These are phyloP conservation scores for Seriola quinqueradiata DNA, from an alignment of 2,113 vertebrate species.

Conservation along the genomic window DNA sequence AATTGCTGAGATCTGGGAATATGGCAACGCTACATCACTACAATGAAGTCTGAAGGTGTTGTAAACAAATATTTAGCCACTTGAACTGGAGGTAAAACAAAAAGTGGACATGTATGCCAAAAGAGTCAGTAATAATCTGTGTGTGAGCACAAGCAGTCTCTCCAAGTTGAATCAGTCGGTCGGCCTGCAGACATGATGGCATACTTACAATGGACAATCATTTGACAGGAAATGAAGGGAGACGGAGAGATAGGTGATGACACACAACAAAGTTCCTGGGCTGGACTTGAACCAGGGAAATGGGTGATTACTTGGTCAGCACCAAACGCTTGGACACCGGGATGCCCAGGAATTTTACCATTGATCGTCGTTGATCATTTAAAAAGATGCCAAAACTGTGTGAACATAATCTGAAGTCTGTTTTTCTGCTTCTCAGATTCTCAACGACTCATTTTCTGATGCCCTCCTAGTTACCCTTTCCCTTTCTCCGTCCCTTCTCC, in stretches of 20 bases:
- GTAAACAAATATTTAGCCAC: background rate
- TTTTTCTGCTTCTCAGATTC: background rate
- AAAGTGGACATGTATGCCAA: background rate
- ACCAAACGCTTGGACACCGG: background rate
- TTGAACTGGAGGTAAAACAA: background rate
- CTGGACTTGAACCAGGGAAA: background rate
- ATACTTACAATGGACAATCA: background rate
- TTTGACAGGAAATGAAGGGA: background rate
- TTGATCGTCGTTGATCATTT: background rate
- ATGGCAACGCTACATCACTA: background rate
- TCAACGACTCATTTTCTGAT: background rate
- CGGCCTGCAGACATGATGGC: background rate
- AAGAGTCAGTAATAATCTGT: background rate
- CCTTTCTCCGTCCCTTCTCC: background rate
- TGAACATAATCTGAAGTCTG: background rate
- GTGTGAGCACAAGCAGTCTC: background rate
- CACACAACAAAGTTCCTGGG: background rate
- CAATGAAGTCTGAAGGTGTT: background rate
- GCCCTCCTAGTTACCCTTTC: background rate
- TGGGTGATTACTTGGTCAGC: background rate
- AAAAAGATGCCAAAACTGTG: constrained; percentile 1
- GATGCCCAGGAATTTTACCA: background rate
- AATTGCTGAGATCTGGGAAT: background rate
- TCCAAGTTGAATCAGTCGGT: no score
- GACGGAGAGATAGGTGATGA: background rate